Evolutionary conservation across 1,140 invertebrate species (phyloP).

Genomic region (Octopus sinensis): DNA sequence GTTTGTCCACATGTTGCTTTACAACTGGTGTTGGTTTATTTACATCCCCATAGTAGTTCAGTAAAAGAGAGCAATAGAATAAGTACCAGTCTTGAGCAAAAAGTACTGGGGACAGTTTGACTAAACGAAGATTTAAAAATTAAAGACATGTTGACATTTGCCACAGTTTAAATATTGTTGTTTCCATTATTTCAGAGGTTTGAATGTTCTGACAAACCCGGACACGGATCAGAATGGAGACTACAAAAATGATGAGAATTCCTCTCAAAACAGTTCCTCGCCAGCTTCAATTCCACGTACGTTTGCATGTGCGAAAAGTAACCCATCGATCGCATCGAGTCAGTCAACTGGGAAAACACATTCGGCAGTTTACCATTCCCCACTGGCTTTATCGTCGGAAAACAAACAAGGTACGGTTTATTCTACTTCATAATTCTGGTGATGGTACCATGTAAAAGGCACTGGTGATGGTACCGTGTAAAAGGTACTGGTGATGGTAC

Average conservation of each 20-base stretch:
- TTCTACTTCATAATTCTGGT: background rate
- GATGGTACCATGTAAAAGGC: background rate
- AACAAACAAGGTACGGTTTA: background rate
- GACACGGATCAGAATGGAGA: background rate
- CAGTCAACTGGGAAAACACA: background rate
- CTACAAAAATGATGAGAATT: constrained; percentile 3
- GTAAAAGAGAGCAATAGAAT: background rate
- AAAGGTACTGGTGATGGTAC: background rate
- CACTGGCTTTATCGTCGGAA: background rate
- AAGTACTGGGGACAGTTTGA: background rate
- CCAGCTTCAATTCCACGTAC: background rate
- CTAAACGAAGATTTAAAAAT: background rate
- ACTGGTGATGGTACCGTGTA: background rate
- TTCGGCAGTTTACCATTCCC: background rate
- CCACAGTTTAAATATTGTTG: background rate
- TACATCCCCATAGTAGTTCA: background rate
- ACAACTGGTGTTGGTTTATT: background rate
- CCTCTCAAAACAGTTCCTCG: background rate
- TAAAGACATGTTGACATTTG: background rate
- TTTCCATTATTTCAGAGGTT: background rate
- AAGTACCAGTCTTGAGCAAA: background rate
- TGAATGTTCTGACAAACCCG: background rate
- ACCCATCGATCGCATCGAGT: background rate
- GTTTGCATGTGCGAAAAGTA: background rate
- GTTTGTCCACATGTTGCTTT: background rate